Evolutionary conservation across 2,797 vertebrate genomes (phyloP), one percentile per base, ranked within the genome.

Genomic region (Alauda arvensis): DNA sequence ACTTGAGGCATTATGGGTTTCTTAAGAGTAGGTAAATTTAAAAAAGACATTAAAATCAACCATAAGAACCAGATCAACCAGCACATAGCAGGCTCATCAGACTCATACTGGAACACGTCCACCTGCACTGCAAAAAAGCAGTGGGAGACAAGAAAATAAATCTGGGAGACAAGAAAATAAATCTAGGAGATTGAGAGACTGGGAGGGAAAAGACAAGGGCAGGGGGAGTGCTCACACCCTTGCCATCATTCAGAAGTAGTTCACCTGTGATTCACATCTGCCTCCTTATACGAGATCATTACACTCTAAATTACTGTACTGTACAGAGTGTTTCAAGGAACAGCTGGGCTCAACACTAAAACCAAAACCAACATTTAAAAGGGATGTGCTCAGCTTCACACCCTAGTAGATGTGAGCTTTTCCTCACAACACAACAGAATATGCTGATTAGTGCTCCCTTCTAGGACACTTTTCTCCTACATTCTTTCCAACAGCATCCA

Each of bases 241-340:
- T 59, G 76, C 34, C 51, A 63, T 85, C 46, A 55, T 33, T 77
- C 49, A 42, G 56, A 55, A 91, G 68, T 34, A 92, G 66, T 43
- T 89, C 59, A 78, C 87, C 72, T 85, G 69, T 71, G 85, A 85
- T 77, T 92, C 89, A 87, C 71, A 87, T 71, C 79, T 92, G 86
- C 72, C 53, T 88, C 57, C 66, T 86, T 85, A 74, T 2, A 49
- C 0, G 2, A 91, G 65, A 61, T 71, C 76, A 76, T 67, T 72
- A 75, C 39, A 55, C 48, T 62, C 69, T 74, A 88, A 91, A 89
- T 48, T 83, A 87, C 80, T 67, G 61, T n/a, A 80, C 66, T 43
- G 33, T 21, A 87, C 42, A 15, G 56, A 66, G 37, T 51, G 31
- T 76, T 88, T 76, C 67, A 83, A 90, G 70, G 77, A 92, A 84